Base-by-base conservation (phyloP, 2,888 invertebrate species). In the Spatulosminthurus flaviceps region DNA sequence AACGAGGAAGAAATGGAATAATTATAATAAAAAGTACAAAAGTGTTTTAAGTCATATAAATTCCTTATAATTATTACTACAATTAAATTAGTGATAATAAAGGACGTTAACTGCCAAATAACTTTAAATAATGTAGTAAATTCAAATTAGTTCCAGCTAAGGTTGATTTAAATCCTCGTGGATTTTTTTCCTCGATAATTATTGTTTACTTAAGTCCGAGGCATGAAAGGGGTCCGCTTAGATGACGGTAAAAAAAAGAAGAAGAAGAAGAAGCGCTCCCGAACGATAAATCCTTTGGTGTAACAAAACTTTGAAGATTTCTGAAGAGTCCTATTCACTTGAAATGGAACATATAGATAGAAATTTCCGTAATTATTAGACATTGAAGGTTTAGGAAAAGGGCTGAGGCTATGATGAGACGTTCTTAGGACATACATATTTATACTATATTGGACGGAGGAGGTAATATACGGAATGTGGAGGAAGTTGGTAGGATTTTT, bases 401-500 rank as follows among this genome's bases (percentile, higher is more conserved):
- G n/a, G n/a, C n/a, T n/a, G n/a, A n/a, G n/a, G n/a, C n/a, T n/a
- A n/a, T n/a, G n/a, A 34, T 34, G 9, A 7, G 34, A 34, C 34
- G 34, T n/a, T n/a, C n/a, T n/a, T n/a, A n/a, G n/a, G n/a, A n/a
- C n/a, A n/a, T n/a, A n/a, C n/a, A n/a, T n/a, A n/a, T n/a, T n/a
- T n/a, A n/a, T 41, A 9, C 41, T 41, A 41, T 13, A 41, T 9
- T 41, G n/a, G 19, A 51, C 19, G n/a, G 51, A 51, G n/a, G n/a
- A 51, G 51, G 26, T 7, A 21, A 51, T 9, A n/a, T n/a, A 51
- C 1, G 51, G 72, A 67, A 67, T 67, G 67, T 67, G 72, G 34
- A 67, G 67, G 76, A 76, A 76, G 66, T 72, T 72, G 42, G 74
- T 51, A 61, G 43, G 67, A 67, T 64, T 82, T n/a, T n/a, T 83